These are phyloP conservation scores for Galbula dea DNA, from an alignment of 2,113 vertebrate species.

Conservation along the genomic window DNA sequence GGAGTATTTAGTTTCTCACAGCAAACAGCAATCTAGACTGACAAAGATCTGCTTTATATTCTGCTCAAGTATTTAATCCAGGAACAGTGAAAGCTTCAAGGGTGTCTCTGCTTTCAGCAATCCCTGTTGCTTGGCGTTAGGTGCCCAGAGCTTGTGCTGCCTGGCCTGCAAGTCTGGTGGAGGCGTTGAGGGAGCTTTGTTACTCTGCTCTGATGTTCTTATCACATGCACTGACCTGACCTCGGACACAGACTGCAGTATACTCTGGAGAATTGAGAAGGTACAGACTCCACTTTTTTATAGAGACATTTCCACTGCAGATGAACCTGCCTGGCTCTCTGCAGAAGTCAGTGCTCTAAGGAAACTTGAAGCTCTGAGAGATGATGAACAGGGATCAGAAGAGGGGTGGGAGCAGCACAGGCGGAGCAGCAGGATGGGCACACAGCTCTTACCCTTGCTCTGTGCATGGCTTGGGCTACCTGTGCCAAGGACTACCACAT, in stretches of 20 bases:
- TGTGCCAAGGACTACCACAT: neutral
- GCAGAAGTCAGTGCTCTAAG: neutral
- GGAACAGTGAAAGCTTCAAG: neutral
- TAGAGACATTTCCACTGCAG: neutral
- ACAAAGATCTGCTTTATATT: neutral
- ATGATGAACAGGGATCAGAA: neutral
- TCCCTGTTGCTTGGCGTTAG: neutral
- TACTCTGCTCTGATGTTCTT: neutral
- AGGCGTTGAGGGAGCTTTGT: neutral
- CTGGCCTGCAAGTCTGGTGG: neutral
- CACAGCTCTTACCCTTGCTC: accelerated
- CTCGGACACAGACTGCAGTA: neutral
- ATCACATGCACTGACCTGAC: neutral
- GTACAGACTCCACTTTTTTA: neutral
- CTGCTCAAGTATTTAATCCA: neutral
- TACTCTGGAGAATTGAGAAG: neutral
- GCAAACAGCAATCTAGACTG: neutral
- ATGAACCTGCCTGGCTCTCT: neutral
- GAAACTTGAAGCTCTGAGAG: accelerated
- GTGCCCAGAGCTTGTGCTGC: neutral
- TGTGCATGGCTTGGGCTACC: neutral
- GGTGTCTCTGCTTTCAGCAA: neutral
- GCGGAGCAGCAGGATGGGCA: neutral
- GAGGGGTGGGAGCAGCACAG: neutral
- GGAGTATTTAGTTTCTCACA: neutral